These are phyloP conservation scores for Actenoides lindsayi DNA, from an alignment of 2,113 vertebrate genomes.

Conservation along the genomic window DNA sequence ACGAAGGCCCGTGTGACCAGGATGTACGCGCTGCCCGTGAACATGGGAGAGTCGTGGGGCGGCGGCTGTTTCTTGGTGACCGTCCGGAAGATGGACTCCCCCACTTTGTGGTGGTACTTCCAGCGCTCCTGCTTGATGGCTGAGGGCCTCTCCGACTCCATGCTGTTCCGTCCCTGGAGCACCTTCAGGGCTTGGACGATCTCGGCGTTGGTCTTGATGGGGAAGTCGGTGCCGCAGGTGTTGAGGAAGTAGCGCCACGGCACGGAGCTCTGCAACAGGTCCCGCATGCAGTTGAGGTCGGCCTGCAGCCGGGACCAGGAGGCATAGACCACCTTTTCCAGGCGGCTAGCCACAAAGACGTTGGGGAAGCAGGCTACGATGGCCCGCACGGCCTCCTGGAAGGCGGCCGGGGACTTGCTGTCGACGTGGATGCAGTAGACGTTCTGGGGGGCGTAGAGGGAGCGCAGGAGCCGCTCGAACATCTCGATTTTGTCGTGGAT, in stretches of 20 bases:
- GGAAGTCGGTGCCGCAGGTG: conserved; percentile 91
- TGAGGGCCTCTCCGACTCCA: conserved; percentile 82
- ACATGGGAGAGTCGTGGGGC: conserved; percentile 81
- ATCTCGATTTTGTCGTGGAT: conserved; percentile 91
- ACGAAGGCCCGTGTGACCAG: conserved; percentile 85
- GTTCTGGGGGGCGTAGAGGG: conserved; percentile 89
- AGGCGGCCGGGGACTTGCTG: conserved; percentile 75
- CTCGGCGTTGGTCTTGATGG: conserved; percentile 91
- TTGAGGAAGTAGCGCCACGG: conserved; percentile 90
- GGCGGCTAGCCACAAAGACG: conserved; percentile 86
- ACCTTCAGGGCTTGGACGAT: conserved; percentile 79
- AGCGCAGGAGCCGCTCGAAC: conserved; percentile 88
- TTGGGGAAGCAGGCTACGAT: conserved; percentile 88
- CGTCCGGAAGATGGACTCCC: neutral
- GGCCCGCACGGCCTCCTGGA: conserved; percentile 76
- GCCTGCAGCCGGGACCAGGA: conserved; percentile 93
- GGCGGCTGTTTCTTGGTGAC: conserved; percentile 72
- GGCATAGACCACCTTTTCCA: conserved; percentile 85
- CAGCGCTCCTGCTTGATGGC: conserved; percentile 77
- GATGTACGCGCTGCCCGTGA: conserved; percentile 87
- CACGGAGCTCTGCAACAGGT: conserved; percentile 78
- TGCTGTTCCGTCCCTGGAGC: conserved; percentile 84
- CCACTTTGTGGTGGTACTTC: conserved; percentile 77
- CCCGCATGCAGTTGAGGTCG: conserved; percentile 92
- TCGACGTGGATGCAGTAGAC: conserved; percentile 91